Base-by-base conservation (phyloP, 2,113 vertebrate species). In the Capreolus pygargus region DNA sequence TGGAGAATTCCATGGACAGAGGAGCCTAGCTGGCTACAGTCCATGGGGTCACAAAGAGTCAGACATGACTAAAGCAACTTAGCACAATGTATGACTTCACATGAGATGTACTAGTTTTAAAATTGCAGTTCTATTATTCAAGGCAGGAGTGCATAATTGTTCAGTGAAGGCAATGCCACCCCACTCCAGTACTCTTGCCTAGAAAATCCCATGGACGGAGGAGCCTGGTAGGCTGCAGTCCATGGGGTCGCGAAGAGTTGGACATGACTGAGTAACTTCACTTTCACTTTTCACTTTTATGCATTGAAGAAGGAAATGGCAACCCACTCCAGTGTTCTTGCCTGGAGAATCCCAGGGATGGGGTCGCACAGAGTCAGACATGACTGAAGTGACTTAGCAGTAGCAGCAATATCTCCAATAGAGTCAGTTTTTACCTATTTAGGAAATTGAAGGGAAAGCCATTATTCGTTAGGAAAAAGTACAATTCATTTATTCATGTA, bases 71-170 rank as follows among this genome's bases (percentile, higher is more conserved):
- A 36, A 70, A 36, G 17, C 2, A 0, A 70, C n/a, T 70, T 70
- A 70, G 16, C 64, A 87, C 27, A 64, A 55, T 82, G 11, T 85
- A 86, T 85, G 64, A 64, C 7, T 97, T 96, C 67, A 86, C 85
- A 88, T 91, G 52, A 90, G 43, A 87, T 78, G 15, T 23, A 76
- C 28, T 81, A 83, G 36, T 83, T 95, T 97, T 96, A 92, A 95
- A 96, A 45, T 21, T 92, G 16, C 7, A 76, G 52, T 97, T 89
- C 64, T 88, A 47, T 94, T 81, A 87, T 61, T 87, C 87, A 79
- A 76, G 15, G 36, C 85, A 97, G 39, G 15, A 55, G 81, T 89
- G 92, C 27, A 82, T 92, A 97, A 96, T 87, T 96, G 11, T 50
- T 13, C 12, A 0, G 47, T 13, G 47, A 14, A 50, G 47, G 12